Evolutionary conservation across 2,888 invertebrate species (phyloP).

Genomic region (Hermaeophaga mercurialis): DNA sequence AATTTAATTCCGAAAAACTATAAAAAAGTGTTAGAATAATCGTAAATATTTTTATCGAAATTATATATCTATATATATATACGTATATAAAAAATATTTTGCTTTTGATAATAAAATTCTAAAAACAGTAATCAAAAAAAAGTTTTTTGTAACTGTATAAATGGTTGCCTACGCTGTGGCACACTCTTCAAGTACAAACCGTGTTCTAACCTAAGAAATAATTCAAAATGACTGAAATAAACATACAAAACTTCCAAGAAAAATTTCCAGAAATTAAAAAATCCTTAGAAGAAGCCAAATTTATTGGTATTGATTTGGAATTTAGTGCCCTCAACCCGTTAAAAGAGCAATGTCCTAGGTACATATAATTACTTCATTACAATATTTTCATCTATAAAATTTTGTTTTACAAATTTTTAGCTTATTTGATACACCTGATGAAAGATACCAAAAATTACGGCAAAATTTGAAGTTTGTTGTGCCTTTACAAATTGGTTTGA

Average conservation of each 20-base stretch:
- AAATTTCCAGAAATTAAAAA: conserved; percentile 63
- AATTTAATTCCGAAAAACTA: too few species aligned
- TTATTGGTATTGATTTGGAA: conserved; percentile 75
- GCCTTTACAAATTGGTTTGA: conserved; percentile 72
- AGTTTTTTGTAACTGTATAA: too few species aligned
- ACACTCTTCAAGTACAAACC: too few species aligned
- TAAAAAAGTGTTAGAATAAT: too few species aligned
- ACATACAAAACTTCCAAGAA: conserved; percentile 65
- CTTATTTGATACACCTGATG: conserved; percentile 63
- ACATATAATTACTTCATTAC: neutral
- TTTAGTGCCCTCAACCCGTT: conserved; percentile 66
- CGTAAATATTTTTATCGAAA: too few species aligned
- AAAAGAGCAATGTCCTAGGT: conserved; percentile 48
- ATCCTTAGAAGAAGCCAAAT: conserved; percentile 64
- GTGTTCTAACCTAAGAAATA: conserved; percentile 15
- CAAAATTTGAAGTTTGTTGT: conserved; percentile 60
- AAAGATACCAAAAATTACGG: conserved; percentile 63
- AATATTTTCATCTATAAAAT: too few species aligned
- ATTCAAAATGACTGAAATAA: conserved; percentile 65
- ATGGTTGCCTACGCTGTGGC: too few species aligned
- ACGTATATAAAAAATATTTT: too few species aligned
- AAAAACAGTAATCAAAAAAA: too few species aligned
- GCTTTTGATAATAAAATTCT: too few species aligned
- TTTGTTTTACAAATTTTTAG: conserved; percentile 54
- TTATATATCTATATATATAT: too few species aligned